Evolutionary conservation across 2,888 invertebrate genomes (phyloP).

Genomic region (Timandra comae): DNA sequence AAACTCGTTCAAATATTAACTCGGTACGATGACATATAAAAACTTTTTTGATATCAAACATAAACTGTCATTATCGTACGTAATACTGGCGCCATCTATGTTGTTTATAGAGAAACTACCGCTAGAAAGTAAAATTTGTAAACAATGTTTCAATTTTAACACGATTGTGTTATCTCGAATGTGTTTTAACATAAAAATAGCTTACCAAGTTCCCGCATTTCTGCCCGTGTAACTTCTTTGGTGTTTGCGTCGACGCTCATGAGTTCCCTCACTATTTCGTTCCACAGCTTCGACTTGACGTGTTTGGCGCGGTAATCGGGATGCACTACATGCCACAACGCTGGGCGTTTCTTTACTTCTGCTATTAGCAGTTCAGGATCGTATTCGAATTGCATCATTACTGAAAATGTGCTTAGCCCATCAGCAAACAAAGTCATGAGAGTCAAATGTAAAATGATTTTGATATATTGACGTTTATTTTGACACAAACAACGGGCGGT

Average conservation of each 20-base stretch:
- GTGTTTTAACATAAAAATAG: too few species aligned
- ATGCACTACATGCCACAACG: slow-evolving; percentile 60
- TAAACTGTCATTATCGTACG: background rate
- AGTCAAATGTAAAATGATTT: too few species aligned
- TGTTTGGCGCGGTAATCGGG: slow-evolving; percentile 50
- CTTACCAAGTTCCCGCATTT: slow-evolving; percentile 63
- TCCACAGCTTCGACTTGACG: slow-evolving; percentile 49
- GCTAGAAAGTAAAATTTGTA: too few species aligned
- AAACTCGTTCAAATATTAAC: too few species aligned
- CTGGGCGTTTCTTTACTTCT: slow-evolving; percentile 60
- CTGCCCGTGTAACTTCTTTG: slow-evolving; percentile 47
- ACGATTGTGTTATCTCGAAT: too few species aligned
- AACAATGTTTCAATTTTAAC: too few species aligned
- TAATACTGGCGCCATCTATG: slow-evolving; percentile 24
- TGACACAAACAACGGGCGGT: slow-evolving; percentile 38
- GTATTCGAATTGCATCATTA: slow-evolving; percentile 68
- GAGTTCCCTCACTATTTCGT: slow-evolving; percentile 54
- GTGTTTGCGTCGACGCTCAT: slow-evolving; percentile 43
- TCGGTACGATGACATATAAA: too few species aligned
- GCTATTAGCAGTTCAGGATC: slow-evolving; percentile 62
- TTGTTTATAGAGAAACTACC: too few species aligned
- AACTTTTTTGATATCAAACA: too few species aligned
- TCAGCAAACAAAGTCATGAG: too few species aligned
- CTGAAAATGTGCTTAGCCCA: background rate
- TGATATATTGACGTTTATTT: slow-evolving; percentile 27